These are phyloP conservation scores for Cotesia glomerata DNA, from an alignment of 1,140 invertebrate genomes.

Conservation along the genomic window DNA sequence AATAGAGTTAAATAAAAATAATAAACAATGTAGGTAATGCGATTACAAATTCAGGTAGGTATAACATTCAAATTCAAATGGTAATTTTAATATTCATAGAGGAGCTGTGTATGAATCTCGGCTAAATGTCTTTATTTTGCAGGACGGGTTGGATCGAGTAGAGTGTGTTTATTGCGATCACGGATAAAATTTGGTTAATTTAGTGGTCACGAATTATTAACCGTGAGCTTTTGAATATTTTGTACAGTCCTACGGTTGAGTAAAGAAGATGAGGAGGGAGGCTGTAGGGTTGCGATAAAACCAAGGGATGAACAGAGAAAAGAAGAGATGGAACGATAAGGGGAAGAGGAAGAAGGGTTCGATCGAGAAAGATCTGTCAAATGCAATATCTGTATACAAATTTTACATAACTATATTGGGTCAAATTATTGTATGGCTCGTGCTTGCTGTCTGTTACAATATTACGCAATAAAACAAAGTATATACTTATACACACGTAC, in stretches of 20 bases:
- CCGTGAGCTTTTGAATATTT: no score
- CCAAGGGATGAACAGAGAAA: not conserved
- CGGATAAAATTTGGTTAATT: no score
- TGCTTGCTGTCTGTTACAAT: slow-evolving; percentile 21
- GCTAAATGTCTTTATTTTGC: no score
- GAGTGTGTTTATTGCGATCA: no score
- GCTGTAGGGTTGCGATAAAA: not conserved
- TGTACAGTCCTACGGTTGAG: not conserved
- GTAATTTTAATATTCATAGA: no score
- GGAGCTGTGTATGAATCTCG: no score
- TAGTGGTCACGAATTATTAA: no score
- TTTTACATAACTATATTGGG: slow-evolving; percentile 46
- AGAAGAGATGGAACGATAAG: not conserved
- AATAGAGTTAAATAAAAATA: not conserved
- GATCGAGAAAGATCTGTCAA: slow-evolving; percentile 48
- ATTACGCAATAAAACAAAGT: slow-evolving; percentile 23
- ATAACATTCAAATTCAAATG: no score
- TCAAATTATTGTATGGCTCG: slow-evolving; percentile 26
- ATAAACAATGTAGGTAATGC: not conserved
- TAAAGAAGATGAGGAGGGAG: not conserved
- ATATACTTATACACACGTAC: not conserved
- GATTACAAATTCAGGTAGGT: no score
- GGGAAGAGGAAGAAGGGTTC: slow-evolving; percentile 39
- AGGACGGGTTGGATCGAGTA: no score
- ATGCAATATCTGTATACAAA: slow-evolving; percentile 40